phyloP scores from a whole-genome alignment of 2,797 vertebrate genomes.

The Denticeps clupeoides region DNA sequence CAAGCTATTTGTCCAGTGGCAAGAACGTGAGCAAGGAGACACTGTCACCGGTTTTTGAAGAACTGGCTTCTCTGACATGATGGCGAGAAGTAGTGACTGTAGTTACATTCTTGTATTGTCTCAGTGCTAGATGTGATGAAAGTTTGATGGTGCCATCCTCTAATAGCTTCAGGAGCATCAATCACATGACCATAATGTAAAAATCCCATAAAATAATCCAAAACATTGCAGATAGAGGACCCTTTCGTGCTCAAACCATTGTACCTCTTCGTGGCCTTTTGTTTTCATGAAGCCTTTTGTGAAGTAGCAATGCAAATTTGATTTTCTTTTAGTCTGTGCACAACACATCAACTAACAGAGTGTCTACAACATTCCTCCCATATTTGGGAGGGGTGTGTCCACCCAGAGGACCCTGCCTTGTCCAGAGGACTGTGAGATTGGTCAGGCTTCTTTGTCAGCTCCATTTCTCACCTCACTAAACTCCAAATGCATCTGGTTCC shows the following conservation, averaged over 20 bases:
- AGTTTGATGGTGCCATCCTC: constrained; percentile 2
- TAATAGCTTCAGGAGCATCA: constrained; percentile 4
- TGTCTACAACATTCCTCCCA: constrained; percentile 18
- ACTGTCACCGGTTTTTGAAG: too few species aligned
- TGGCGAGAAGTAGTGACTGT: too few species aligned
- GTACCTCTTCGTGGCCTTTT: too few species aligned
- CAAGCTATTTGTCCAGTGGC: not conserved
- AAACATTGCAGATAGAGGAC: too few species aligned
- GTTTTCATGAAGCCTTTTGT: constrained; percentile 20
- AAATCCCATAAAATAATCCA: too few species aligned
- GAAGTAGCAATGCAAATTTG: constrained; percentile 5
- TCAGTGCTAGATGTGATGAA: too few species aligned
- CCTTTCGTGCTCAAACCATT: too few species aligned
- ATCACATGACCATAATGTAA: constrained; percentile 18
- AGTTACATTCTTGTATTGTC: too few species aligned
- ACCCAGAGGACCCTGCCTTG: not conserved
- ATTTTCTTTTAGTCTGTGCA: constrained; percentile 17
- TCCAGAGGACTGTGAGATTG: not conserved
- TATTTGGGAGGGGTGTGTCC: not conserved
- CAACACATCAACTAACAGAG: too few species aligned
- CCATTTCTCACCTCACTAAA: not conserved
- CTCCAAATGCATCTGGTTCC: not conserved
- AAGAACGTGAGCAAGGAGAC: too few species aligned
- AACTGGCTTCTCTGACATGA: too few species aligned
- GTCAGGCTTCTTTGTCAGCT: not conserved